Conservation (phyloP, 2,113 vertebrate genomes). For the Arvicanthis niloticus region DNA sequence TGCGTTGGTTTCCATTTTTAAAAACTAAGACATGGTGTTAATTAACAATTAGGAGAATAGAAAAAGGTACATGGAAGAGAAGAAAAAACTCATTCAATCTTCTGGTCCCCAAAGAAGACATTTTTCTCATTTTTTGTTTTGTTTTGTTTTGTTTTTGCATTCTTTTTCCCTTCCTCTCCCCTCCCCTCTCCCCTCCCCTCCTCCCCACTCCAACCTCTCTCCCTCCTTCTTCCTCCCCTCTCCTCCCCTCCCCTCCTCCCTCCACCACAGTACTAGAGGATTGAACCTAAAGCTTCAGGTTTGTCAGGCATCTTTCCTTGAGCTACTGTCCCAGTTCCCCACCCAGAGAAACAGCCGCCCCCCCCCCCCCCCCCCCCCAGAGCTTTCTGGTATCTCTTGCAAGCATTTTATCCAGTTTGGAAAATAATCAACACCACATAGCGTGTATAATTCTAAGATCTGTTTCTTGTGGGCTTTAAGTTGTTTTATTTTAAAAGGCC, state of each 20-base stretch:
- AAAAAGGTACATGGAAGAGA: neutral
- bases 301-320: neutral
- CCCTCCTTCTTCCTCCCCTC: neutral
- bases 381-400: neutral
- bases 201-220: neutral
- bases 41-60: slow-evolving; percentile 17
- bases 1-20: slow-evolving; percentile 11
- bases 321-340: neutral
- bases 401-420: slow-evolving; percentile 4
- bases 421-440: neutral
- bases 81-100: neutral
- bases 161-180: too few relatives aligned
- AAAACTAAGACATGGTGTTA: neutral
- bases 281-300: neutral
- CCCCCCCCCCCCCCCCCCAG: neutral
- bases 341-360: neutral
- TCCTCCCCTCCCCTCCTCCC: too few relatives aligned
- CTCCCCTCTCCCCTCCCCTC: fast-evolving
- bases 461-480: neutral
- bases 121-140: neutral
- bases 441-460: neutral
- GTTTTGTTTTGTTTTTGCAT: neutral
- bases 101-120: neutral
- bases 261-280: neutral
- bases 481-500: slow-evolving; percentile 43